phyloP scores from a whole-genome alignment of 2,888 invertebrate genomes.

The Nomada ruficornis region DNA sequence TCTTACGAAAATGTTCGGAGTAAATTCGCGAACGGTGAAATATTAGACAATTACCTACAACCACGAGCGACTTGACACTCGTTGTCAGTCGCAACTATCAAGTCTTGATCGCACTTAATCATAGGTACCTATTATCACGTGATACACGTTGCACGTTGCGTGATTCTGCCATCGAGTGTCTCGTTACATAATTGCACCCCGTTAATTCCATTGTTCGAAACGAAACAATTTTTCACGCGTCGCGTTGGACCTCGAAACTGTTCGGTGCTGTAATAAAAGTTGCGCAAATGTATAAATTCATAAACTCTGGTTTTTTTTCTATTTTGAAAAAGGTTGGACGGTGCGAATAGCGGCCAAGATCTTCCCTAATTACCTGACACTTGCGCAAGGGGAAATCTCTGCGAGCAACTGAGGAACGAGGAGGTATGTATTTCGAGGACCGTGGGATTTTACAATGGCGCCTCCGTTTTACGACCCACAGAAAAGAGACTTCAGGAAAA shows the following conservation, averaged over 20 bases:
- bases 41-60: too few species aligned
- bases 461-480: conserved; percentile 44
- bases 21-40: too few species aligned
- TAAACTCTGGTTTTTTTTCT: not conserved
- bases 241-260: not conserved
- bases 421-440: conserved; percentile 3
- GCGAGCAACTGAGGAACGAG: conserved; percentile 28
- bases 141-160: conserved; percentile 9
- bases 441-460: conserved; percentile 38
- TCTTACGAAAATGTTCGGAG: too few species aligned
- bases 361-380: conserved; percentile 16
- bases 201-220: conserved; percentile 14
- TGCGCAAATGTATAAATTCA: not conserved
- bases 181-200: conserved; percentile 5
- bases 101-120: not conserved
- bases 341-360: not conserved
- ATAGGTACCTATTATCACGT: conserved; percentile 15
- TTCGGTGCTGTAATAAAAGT: not conserved
- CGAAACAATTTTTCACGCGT: not conserved
- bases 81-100: not conserved
- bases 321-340: not conserved
- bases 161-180: not conserved
- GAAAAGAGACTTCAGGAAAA: conserved; percentile 29
- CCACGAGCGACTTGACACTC: not conserved
- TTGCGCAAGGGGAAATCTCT: conserved; percentile 27